A percentile compares a stretch with the other conserved stretches of the same genome.
Conservation (phyloP, 1,140 invertebrate genomes). For the Ceratina japonica region DNA sequence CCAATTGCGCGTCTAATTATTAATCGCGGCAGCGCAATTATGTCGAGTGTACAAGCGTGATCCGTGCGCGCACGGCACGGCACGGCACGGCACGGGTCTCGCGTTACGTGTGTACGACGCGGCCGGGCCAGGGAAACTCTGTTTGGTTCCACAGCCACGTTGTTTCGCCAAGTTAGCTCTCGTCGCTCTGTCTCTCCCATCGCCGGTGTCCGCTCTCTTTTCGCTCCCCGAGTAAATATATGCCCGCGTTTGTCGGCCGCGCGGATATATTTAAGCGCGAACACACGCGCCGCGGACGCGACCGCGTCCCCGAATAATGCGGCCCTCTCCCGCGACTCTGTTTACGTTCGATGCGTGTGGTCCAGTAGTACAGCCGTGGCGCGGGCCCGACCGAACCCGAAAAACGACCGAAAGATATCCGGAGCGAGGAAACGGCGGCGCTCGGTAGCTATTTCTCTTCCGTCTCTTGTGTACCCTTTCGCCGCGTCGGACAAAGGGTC, state of each 20-base stretch:
- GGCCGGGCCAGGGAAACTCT: slow-evolving; percentile 34
- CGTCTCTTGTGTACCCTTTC: background rate
- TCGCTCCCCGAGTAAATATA: slow-evolving; percentile 53
- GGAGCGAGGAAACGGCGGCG: background rate
- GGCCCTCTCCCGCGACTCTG: background rate
- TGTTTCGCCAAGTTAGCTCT: slow-evolving; percentile 55
- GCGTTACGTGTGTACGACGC: slow-evolving; percentile 6
- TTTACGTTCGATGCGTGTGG: slow-evolving; percentile 11
- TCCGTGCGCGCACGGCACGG: slow-evolving; percentile 5
- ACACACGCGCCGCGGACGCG: background rate
- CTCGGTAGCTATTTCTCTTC: background rate
- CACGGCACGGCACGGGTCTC: too few relatives aligned
- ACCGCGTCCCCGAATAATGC: slow-evolving; percentile 1
- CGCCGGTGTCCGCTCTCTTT: background rate
- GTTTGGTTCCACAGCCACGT: slow-evolving; percentile 67
- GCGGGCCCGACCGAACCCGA: background rate
- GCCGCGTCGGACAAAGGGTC: background rate
- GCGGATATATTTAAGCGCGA: slow-evolving; percentile 23
- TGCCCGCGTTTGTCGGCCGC: slow-evolving; percentile 1
- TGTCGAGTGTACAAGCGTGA: slow-evolving; percentile 65
- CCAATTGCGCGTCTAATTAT: slow-evolving; percentile 77
- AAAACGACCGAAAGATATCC: background rate
- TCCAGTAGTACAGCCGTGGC: too few relatives aligned
- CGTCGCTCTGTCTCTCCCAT: background rate
- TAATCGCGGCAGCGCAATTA: slow-evolving; percentile 76